Base-by-base conservation (phyloP, 2,888 invertebrate species). In the Penaeus monodon region DNA sequence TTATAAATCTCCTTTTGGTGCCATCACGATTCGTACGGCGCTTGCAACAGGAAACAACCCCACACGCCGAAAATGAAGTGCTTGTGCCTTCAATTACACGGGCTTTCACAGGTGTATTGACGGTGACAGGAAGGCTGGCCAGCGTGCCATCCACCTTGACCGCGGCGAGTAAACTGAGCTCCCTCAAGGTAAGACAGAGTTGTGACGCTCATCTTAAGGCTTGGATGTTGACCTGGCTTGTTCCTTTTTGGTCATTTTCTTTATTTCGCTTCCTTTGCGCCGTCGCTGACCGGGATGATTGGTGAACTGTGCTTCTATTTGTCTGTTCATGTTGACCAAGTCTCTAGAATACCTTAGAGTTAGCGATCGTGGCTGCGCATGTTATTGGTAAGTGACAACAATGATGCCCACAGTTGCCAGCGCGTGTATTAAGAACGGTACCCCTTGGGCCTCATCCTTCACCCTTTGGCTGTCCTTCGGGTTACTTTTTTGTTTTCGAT, bases 111-210 rank as follows among this genome's bases (percentile, higher is more conserved):
- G 27, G 76, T 76, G 76, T 76, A 27, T 44, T 22, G 76, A 27
- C 49, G 76, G 44, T 38, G 44, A 44, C 44, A 76, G 76, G 44
- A 44, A n/a, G 44, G 44, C 24, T n/a, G 22, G 44, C 22, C 44
- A 20, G 27, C 76, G 76, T 27, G 49, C 76, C 76, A 38, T n/a
- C 76, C 76, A 27, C 76, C 27, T 76, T 76, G 76, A 76, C 76
- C 76, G 76, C 76, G 38, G 76, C 76, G 17, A 76, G 76, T 76
- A 76, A 76, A 76, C 76, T 76, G 76, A 38, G 76, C 38, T 76
- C 76, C 76, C 76, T 76, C 76, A 38, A 76, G 49, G 76, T 38
- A 49, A 76, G 44, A 44, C 44, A 44, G 27, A 49, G 49, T 76
- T 76, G 44, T 76, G 76, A 49, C 76, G 76, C 76, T 76, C 76